Percentiles rank a stretch among this genome's conserved stretches.
These are phyloP conservation scores for Gymnothorax javanicus DNA, from an alignment of 2,797 vertebrate genomes.

Conservation along the genomic window DNA sequence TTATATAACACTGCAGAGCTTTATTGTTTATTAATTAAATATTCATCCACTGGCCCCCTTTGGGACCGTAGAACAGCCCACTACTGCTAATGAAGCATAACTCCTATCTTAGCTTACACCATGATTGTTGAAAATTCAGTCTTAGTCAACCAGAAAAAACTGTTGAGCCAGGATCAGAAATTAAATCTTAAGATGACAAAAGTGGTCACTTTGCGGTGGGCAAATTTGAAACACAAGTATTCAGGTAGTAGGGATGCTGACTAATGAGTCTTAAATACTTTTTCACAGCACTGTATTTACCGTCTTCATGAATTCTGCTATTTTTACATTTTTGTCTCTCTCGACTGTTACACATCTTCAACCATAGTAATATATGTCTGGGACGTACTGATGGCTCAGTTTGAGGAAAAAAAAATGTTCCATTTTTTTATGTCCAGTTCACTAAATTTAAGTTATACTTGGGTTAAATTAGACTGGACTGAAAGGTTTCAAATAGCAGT, in stretches of 20 bases:
- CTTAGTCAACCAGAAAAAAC: not conserved
- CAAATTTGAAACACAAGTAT: not conserved
- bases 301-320: too few relatives aligned
- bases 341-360: too few relatives aligned
- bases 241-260: not conserved
- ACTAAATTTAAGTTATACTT: too few relatives aligned
- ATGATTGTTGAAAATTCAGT: not conserved
- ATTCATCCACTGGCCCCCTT: not conserved
- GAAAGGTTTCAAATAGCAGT: too few relatives aligned
- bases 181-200: not conserved
- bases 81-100: not conserved
- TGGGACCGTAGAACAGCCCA: not conserved
- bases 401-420: too few relatives aligned
- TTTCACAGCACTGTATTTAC: too few relatives aligned
- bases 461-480: too few relatives aligned
- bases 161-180: not conserved
- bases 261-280: not conserved
- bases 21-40: not conserved
- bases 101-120: not conserved
- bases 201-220: not conserved
- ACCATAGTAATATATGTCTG: too few relatives aligned
- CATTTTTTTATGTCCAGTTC: too few relatives aligned
- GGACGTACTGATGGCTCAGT: too few relatives aligned
- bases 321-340: too few relatives aligned
- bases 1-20: not conserved